Evolutionary conservation across 2,797 vertebrate genomes (phyloP).

Genomic region (Hipposideros larvatus): DNA sequence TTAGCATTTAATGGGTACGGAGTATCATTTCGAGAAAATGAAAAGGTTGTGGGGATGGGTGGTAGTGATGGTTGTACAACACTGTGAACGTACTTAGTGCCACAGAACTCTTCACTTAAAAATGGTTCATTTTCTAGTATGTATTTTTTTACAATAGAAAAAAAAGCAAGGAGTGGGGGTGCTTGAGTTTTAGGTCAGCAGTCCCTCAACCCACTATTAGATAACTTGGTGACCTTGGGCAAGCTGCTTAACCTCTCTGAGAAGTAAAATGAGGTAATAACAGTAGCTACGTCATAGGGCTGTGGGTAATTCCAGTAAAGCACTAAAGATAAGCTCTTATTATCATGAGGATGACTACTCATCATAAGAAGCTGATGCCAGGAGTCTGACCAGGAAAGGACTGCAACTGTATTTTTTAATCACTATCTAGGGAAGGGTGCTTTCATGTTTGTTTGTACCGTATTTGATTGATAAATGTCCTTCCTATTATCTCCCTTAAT

Average conservation of each 20-base stretch:
- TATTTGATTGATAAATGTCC: slow-evolving; percentile 50
- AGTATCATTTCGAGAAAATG: not conserved
- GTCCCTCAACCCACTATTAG: not conserved
- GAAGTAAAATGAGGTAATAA: slow-evolving; percentile 10
- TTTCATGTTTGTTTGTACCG: slow-evolving; percentile 15
- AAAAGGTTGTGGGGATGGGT: not conserved
- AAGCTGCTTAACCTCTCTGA: slow-evolving; percentile 45
- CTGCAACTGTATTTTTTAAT: slow-evolving; percentile 18
- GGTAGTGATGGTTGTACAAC: not conserved
- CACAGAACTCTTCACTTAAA: not conserved
- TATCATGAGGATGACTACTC: not conserved
- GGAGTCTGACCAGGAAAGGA: not conserved
- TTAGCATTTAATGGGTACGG: not conserved
- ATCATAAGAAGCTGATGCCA: not conserved
- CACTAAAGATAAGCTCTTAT: not conserved
- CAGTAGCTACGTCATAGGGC: not conserved
- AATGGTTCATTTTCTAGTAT: not conserved
- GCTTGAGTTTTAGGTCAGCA: not conserved
- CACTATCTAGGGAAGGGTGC: not conserved
- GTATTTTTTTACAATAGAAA: not conserved
- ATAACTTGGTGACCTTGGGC: not conserved
- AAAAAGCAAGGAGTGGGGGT: not conserved
- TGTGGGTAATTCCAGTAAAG: not conserved
- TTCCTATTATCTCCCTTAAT: not conserved
- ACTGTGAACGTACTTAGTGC: not conserved